Evolutionary conservation across 2,888 invertebrate genomes (phyloP).

Genomic region (Rhingia campestris): DNA sequence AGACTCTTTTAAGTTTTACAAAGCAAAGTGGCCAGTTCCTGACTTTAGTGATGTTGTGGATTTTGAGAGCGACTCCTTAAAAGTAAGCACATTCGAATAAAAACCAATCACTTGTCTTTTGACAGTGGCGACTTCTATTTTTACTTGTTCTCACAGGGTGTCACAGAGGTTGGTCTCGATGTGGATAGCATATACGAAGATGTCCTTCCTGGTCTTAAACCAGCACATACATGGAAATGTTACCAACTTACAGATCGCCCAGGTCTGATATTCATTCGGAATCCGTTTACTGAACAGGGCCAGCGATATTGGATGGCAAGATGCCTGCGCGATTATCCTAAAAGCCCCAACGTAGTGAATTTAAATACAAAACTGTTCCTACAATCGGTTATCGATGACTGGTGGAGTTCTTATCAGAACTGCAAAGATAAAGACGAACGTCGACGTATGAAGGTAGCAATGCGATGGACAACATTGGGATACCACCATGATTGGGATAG

Average conservation of each 20-base stretch:
- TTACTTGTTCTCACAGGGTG: slow-evolving; percentile 34
- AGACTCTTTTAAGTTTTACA: slow-evolving; percentile 91
- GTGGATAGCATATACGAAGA: slow-evolving; percentile 33
- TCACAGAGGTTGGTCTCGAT: slow-evolving; percentile 35
- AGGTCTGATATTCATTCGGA: slow-evolving; percentile 91
- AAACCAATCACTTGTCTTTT: too few species aligned
- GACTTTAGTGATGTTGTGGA: slow-evolving; percentile 86
- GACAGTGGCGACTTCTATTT: not conserved
- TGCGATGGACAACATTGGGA: slow-evolving; percentile 97
- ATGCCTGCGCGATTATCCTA: slow-evolving; percentile 90
- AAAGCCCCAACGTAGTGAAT: slow-evolving; percentile 85
- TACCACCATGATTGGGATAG: slow-evolving; percentile 99
- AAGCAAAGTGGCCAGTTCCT: slow-evolving; percentile 87
- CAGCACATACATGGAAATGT: slow-evolving; percentile 85
- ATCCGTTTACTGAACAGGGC: slow-evolving; percentile 91
- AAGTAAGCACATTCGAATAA: slow-evolving; percentile 50
- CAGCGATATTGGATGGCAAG: slow-evolving; percentile 93
- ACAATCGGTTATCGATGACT: slow-evolving; percentile 84
- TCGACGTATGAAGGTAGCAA: slow-evolving; percentile 80
- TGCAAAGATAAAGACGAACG: slow-evolving; percentile 75
- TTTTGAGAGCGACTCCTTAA: slow-evolving; percentile 79
- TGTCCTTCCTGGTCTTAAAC: slow-evolving; percentile 76
- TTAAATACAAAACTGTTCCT: slow-evolving; percentile 77
- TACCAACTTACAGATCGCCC: slow-evolving; percentile 86
- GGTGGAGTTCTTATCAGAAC: slow-evolving; percentile 84